Base-by-base conservation (phyloP, 1,140 invertebrate genomes). In the Scylla paramamosain region DNA sequence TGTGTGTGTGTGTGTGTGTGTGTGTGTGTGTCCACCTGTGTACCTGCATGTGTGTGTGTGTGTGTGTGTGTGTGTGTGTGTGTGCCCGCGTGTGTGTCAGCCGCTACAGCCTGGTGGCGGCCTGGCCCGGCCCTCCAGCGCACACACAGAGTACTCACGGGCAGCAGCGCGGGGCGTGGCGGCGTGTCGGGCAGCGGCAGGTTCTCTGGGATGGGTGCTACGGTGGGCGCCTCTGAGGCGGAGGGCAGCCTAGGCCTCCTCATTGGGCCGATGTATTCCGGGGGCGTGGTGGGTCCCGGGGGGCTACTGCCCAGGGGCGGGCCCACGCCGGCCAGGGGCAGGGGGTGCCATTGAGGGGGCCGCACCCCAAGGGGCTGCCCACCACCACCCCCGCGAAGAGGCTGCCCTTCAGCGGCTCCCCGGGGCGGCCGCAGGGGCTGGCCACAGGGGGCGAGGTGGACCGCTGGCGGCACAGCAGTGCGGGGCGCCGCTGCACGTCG, bases 171-270 rank as follows among this genome's bases (percentile, higher is more conserved):
- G 39, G 88, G 94, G 4, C 91, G 82, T 6, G 91, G 94, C 4
- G 94, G 94, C 28, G 90, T 87, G 39, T 95, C 94, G 0, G 91
- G 90, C 82, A 95, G 46, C 4, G 94, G 94, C 3, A 95, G 84
- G 32, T 95, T 95, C 91, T 95, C 94, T 0, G 94, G 94, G 20
- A 95, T 95, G 91, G 94, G 83, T 0, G 94, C 94, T 0, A 95
- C 94, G 0, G 94, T 95, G 39, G 94, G 94, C 0, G 94, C 94
- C 84, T 95, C 94, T 16, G 91, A 92, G 14, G 94, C 90, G 8
- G 94, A 95, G 12, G 94, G 90, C 25, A 95, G 94, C 10, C 94
- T n/a, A 2, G 94, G 94, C 4, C 94, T 89, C 16, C 94, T 46
- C 3, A 95, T 92, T 52, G 94, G 94, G 12, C 83, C 16, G 3